A percentile compares a stretch with the other conserved stretches of the same genome.
phyloP scores from a whole-genome alignment of 2,888 invertebrate species.

The Athripsodes cinereus region DNA sequence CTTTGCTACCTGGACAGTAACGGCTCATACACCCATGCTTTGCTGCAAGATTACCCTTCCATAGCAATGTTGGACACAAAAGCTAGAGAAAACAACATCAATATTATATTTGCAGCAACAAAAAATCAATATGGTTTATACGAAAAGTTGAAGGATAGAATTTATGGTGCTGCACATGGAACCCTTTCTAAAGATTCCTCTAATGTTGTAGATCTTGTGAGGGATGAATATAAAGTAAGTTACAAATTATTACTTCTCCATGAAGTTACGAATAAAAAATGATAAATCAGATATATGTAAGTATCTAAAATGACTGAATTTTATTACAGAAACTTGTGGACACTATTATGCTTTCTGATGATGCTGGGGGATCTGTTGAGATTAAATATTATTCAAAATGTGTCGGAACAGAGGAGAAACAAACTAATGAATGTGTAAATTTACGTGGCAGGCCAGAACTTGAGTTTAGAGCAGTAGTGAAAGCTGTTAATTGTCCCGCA shows the following conservation, averaged over 20 bases:
- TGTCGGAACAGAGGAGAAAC: constrained; percentile 30
- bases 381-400: constrained; percentile 53
- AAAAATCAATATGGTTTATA: constrained; percentile 41
- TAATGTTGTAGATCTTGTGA: constrained; percentile 61
- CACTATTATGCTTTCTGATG: constrained; percentile 40
- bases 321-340: constrained; percentile 43
- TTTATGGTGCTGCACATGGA: constrained; percentile 64
- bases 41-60: constrained; percentile 72
- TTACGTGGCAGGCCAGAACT: constrained; percentile 55
- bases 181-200: constrained; percentile 54
- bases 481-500: constrained; percentile 54
- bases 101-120: constrained; percentile 71
- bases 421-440: constrained; percentile 54
- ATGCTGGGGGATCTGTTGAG: constrained; percentile 42
- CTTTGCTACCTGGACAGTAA: constrained; percentile 55
- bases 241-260: too few species aligned
- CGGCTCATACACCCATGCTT: constrained; percentile 51
- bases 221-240: constrained; percentile 56
- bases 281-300: too few species aligned
- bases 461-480: constrained; percentile 49
- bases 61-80: constrained; percentile 58
- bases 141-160: constrained; percentile 48
- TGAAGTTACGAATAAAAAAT: too few species aligned
- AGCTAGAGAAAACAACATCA: constrained; percentile 63
- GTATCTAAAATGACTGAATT: neutral